These are phyloP conservation scores for Oncorhynchus gorbuscha DNA, from an alignment of 2,113 vertebrate species.

Conservation along the genomic window DNA sequence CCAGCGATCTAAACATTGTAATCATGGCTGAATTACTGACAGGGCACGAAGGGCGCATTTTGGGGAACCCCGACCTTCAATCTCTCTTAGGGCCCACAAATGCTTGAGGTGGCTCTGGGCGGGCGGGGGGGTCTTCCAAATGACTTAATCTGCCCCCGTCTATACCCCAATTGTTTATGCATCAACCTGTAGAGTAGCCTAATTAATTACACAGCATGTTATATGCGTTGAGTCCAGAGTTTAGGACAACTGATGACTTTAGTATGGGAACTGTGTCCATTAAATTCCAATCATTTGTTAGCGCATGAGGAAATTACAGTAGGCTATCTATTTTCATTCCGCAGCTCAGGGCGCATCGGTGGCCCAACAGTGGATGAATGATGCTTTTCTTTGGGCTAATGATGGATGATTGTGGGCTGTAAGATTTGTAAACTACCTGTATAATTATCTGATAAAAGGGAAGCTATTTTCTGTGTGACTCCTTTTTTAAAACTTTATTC, in stretches of 20 bases:
- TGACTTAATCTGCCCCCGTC: no score
- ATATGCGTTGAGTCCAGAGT: not conserved
- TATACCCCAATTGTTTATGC: no score
- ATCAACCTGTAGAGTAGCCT: no score
- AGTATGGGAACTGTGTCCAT: not conserved
- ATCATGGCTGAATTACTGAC: no score
- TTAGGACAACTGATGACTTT: not conserved
- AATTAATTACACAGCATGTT: no score
- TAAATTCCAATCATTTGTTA: not conserved
- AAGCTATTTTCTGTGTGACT: conserved; percentile 2
- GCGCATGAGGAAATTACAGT: not conserved
- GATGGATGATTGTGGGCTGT: conserved; percentile 1
- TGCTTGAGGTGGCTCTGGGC: no score
- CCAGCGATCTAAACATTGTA: no score
- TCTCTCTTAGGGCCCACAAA: no score
- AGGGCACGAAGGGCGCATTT: no score
- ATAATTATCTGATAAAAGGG: conserved; percentile 50
- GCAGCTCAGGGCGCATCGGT: not conserved
- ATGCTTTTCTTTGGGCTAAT: conserved; percentile 27
- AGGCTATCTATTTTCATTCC: not conserved
- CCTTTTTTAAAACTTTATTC: no score
- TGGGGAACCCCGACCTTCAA: no score
- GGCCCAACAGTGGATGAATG: not conserved
- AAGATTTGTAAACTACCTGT: not conserved
- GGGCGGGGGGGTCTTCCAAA: no score